Evolutionary conservation across 2,797 vertebrate genomes (phyloP).

Genomic region (Galago senegalensis): DNA sequence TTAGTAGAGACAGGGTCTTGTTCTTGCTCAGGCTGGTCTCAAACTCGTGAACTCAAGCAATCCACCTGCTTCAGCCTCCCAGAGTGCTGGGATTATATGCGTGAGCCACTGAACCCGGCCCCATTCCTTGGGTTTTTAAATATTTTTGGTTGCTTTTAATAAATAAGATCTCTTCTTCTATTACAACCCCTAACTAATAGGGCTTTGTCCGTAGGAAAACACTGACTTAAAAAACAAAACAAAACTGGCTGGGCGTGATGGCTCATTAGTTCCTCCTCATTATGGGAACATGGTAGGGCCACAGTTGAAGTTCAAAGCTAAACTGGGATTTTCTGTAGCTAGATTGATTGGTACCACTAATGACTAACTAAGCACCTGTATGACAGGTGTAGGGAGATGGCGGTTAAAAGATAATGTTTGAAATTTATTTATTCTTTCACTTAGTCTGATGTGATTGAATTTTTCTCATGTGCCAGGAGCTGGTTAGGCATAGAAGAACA

Average conservation of each 20-base stretch:
- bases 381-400: background rate
- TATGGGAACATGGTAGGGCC: too few relatives aligned
- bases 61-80: too few relatives aligned
- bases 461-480: background rate
- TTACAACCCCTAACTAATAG: background rate
- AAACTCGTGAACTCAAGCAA: too few relatives aligned
- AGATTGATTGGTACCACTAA: background rate
- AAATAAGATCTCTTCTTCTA: background rate
- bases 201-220: background rate
- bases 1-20: too few relatives aligned
- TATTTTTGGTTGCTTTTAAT: background rate
- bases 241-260: too few relatives aligned
- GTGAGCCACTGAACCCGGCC: too few relatives aligned
- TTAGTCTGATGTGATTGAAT: background rate
- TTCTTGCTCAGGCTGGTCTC: too few relatives aligned
- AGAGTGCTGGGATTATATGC: too few relatives aligned
- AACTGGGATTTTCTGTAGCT: background rate
- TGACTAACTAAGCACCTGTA: background rate
- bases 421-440: conserved; percentile 11
- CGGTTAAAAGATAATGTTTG: background rate
- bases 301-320: background rate
- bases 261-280: too few relatives aligned
- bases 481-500: background rate
- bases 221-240: background rate
- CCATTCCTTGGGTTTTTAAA: background rate